phyloP scores from a whole-genome alignment of 1,140 invertebrate genomes.

The Diorhabda elongata region DNA sequence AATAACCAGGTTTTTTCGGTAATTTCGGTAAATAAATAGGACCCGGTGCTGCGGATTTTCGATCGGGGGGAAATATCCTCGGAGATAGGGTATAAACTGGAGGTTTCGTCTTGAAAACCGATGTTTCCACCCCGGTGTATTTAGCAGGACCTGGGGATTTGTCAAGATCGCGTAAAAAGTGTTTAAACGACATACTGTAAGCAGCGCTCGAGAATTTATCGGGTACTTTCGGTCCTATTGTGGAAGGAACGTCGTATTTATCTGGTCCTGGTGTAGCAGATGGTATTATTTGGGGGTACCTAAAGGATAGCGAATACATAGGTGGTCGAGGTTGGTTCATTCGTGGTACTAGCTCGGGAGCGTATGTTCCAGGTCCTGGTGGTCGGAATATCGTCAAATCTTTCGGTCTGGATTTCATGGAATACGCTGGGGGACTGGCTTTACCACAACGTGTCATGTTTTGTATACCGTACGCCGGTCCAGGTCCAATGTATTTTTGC shows the following conservation, averaged over 20 bases:
- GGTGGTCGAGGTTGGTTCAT: slow-evolving; percentile 51
- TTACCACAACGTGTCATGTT: slow-evolving; percentile 47
- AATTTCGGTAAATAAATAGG: slow-evolving; percentile 47
- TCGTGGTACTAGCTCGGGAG: slow-evolving; percentile 49
- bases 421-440: slow-evolving; percentile 49
- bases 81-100: slow-evolving; percentile 48
- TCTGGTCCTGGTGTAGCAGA: slow-evolving; percentile 56
- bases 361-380: slow-evolving; percentile 57
- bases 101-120: slow-evolving; percentile 38
- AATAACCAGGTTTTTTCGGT: slow-evolving; percentile 35
- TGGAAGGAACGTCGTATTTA: slow-evolving; percentile 53
- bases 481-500: slow-evolving; percentile 45
- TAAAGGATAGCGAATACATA: slow-evolving; percentile 53
- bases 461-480: slow-evolving; percentile 52
- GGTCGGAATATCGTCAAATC: slow-evolving; percentile 33
- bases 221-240: slow-evolving; percentile 43
- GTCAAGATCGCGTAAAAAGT: slow-evolving; percentile 10
- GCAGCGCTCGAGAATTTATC: slow-evolving; percentile 46
- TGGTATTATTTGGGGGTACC: slow-evolving; percentile 35
- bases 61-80: slow-evolving; percentile 22
- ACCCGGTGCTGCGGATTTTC: slow-evolving; percentile 44
- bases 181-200: slow-evolving; percentile 48
- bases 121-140: slow-evolving; percentile 46
- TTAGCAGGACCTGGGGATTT: slow-evolving; percentile 57
- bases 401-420: slow-evolving; percentile 35